Evolutionary conservation across 2,113 vertebrate species (phyloP).

Genomic region (Phyllopteryx taeniolatus): DNA sequence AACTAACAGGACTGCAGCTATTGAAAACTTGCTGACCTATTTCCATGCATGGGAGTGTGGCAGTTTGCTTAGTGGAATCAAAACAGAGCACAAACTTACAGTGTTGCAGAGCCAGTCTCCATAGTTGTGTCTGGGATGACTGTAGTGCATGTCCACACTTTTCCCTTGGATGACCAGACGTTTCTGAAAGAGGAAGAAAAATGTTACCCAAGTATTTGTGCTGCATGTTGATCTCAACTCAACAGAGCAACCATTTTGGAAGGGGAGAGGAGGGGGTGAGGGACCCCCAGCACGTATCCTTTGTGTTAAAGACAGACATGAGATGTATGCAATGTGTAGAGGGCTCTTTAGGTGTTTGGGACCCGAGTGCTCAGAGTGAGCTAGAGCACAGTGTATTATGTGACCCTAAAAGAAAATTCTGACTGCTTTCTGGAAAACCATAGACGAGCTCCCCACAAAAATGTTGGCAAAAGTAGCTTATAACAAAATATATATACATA

Average conservation of each 20-base stretch:
- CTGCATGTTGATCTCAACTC: slow-evolving; percentile 58
- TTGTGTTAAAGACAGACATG: slow-evolving; percentile 67
- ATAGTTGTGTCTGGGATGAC: slow-evolving; percentile 95
- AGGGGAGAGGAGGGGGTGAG: slow-evolving; percentile 80
- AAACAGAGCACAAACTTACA: slow-evolving; percentile 71
- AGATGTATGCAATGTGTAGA: slow-evolving; percentile 65
- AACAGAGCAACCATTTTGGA: slow-evolving; percentile 93
- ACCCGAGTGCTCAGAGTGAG: slow-evolving; percentile 78
- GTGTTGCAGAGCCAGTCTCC: slow-evolving; percentile 99
- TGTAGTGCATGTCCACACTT: slow-evolving; percentile 96
- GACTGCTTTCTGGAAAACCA: slow-evolving; percentile 71
- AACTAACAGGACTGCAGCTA: slow-evolving; percentile 29
- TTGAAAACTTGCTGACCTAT: slow-evolving; percentile 9
- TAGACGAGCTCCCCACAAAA: slow-evolving; percentile 70
- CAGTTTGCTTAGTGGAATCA: slow-evolving; percentile 14
- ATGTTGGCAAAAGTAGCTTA: slow-evolving; percentile 19
- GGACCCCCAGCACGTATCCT: slow-evolving; percentile 79
- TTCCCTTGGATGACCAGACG: slow-evolving; percentile 94
- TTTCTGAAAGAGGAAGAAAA: slow-evolving; percentile 89
- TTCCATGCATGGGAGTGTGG: neutral
- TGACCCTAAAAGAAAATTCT: slow-evolving; percentile 60
- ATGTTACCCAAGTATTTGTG: slow-evolving; percentile 75
- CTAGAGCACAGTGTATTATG: slow-evolving; percentile 77
- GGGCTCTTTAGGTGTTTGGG: slow-evolving; percentile 74
- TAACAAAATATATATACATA: neutral